Percentiles rank a stretch among this genome's conserved stretches.
These are phyloP conservation scores for Pasiphila rectangulata DNA, from an alignment of 2,888 invertebrate genomes.

Conservation along the genomic window DNA sequence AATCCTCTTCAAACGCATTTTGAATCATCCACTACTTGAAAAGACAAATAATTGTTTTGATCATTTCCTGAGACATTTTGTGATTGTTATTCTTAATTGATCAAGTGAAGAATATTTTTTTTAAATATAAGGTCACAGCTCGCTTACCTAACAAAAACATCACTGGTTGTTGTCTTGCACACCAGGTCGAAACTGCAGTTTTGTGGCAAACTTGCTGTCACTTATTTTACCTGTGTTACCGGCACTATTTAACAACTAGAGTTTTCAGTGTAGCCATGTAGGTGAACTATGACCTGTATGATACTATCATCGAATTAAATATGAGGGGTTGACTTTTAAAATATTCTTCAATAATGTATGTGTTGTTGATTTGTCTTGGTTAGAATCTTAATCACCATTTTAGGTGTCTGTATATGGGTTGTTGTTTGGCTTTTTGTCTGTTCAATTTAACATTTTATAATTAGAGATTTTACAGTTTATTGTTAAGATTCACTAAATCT, in stretches of 20 bases:
- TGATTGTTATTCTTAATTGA: background rate
- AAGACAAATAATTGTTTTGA: conserved; percentile 9
- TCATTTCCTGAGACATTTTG: conserved; percentile 1
- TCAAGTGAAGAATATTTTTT: conserved; percentile 4
- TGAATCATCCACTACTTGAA: conserved; percentile 11
- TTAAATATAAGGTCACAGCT: too few species aligned
- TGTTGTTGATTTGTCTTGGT: conserved; percentile 20
- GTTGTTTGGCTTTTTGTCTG: conserved; percentile 59
- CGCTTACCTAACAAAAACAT: too few species aligned
- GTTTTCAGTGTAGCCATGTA: too few species aligned
- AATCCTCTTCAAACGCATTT: conserved; percentile 20
- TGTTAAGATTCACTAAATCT: conserved; percentile 60
- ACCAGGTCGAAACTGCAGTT: too few species aligned
- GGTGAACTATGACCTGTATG: too few species aligned
- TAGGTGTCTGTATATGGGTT: conserved; percentile 72
- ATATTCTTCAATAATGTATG: conserved; percentile 7
- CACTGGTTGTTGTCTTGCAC: too few species aligned
- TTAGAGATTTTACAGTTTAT: conserved; percentile 58
- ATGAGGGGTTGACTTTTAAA: conserved; percentile 3
- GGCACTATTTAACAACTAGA: background rate
- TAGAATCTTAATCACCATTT: conserved; percentile 42
- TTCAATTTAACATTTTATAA: conserved; percentile 52
- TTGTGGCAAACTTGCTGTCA: too few species aligned
- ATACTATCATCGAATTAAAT: too few species aligned
- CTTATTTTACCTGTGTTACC: background rate